Base-by-base conservation (phyloP, 2,797 vertebrate species). In the Pelochelys cantorii region DNA sequence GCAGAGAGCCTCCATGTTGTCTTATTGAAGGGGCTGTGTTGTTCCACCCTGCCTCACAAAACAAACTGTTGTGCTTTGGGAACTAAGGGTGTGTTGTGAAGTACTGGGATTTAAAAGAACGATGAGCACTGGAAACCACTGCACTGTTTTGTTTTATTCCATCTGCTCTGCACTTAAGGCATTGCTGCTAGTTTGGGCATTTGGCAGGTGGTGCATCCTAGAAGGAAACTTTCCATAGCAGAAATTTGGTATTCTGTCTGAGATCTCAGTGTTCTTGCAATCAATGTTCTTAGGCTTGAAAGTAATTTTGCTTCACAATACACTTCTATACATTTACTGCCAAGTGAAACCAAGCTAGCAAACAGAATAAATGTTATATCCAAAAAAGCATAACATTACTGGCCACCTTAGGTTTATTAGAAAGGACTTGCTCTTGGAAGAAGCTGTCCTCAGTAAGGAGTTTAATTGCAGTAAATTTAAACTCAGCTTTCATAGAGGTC, bases 271-370 rank as follows among this genome's bases (percentile, higher is more conserved):
- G 89, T 96, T 97, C 85, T 60, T 88, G 82, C 90, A 79, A 83
- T 86, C 94, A 95, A 83, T 96, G 84, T 96, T 87, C 93, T 83
- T 75, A 84, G 68, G 22, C 84, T 97, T 96, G 85, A 93, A 94
- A 90, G 77, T 94, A 92, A 96, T 94, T 97, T 94, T 95, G 42
- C 77, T 83, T 96, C 83, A 89, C 75, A 82, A 90, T 83, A 12
- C 18, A 91, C 11, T 87, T 87, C 79, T 52, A 77, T 27, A 89
- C 55, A 94, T 88, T 86, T 91, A 83, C 42, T 68, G 81, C 34
- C 85, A 85, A 90, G 74, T 75, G 42, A 71, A 71, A 74, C 62
- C 82, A 20, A 82, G 27, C 53, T 90, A 81, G 14, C 71, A 90
- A 68, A 6, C 15, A 25, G 15, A 48, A 42, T 79, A 91, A 86